These are phyloP conservation scores for Pyrocoelia pectoralis DNA, from an alignment of 2,888 invertebrate species.

Conservation along the genomic window DNA sequence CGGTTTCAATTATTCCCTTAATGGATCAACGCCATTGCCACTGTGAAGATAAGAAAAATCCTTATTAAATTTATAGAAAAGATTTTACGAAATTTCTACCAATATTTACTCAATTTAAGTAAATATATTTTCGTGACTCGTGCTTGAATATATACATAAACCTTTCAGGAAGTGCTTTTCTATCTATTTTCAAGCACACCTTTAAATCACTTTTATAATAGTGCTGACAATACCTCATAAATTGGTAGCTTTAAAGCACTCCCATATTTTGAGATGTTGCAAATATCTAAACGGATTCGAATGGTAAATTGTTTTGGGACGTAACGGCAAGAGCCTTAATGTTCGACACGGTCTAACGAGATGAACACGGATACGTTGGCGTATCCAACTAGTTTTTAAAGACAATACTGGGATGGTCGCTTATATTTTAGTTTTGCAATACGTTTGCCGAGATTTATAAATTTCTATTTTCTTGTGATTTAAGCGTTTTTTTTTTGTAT, in stretches of 20 bases:
- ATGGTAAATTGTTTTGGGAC: conserved; percentile 26
- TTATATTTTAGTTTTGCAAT: conserved; percentile 27
- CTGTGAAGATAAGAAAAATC: background rate
- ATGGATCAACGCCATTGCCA: background rate
- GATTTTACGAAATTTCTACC: background rate
- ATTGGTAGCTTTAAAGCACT: conserved; percentile 27
- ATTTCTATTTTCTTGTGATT: conserved; percentile 13
- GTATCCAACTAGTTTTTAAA: conserved; percentile 30
- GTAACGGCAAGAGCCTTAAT: conserved; percentile 20
- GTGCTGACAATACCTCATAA: conserved; percentile 30
- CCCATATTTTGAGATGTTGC: conserved; percentile 25
- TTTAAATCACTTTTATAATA: conserved; percentile 27
- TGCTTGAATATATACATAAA: conserved; percentile 2
- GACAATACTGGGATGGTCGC: conserved; percentile 32
- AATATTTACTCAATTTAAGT: background rate
- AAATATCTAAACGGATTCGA: conserved; percentile 27
- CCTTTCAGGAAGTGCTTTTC: conserved; percentile 10
- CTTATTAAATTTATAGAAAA: background rate
- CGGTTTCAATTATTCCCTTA: background rate
- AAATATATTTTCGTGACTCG: background rate
- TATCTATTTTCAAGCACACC: conserved; percentile 16
- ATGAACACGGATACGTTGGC: conserved; percentile 26
- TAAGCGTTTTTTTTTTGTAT: conserved; percentile 3
- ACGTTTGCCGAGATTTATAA: conserved; percentile 16
- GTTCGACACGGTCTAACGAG: conserved; percentile 30